phyloP scores from a whole-genome alignment of 2,888 invertebrate genomes.

The Branchellion lobata region DNA sequence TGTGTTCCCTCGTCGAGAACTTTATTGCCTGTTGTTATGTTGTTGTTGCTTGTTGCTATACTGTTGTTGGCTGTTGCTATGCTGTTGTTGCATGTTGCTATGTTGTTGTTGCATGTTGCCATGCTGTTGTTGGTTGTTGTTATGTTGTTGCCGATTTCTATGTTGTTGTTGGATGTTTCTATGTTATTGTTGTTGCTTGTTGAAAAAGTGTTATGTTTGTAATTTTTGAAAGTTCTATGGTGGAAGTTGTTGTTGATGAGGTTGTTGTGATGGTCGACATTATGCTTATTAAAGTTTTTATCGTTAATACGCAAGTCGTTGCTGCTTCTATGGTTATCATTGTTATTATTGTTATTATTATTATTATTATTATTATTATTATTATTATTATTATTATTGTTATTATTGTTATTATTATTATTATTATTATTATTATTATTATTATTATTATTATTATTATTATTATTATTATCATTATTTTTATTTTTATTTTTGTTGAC shows the following conservation, averaged over 20 bases:
- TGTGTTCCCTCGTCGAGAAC: neutral
- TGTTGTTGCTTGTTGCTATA: neutral
- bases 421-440: neutral
- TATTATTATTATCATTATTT: neutral
- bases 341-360: neutral
- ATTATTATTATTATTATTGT: constrained; percentile 7
- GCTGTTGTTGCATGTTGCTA: neutral
- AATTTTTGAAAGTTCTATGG: neutral
- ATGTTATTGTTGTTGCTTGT: neutral
- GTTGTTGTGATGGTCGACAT: neutral
- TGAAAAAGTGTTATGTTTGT: neutral
- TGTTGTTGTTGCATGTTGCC: neutral
- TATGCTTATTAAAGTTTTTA: neutral
- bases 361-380: neutral
- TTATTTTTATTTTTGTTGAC: neutral
- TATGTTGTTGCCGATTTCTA: neutral
- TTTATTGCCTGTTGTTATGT: neutral
- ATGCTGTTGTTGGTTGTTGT: neutral
- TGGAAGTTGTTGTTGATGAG: neutral
- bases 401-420: neutral
- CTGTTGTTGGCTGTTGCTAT: neutral
- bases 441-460: neutral
- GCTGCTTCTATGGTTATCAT: neutral
- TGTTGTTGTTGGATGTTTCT: neutral
- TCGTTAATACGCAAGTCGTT: neutral